Conservation (phyloP, 2,113 vertebrate species). For the Paraplagusia blochii region DNA sequence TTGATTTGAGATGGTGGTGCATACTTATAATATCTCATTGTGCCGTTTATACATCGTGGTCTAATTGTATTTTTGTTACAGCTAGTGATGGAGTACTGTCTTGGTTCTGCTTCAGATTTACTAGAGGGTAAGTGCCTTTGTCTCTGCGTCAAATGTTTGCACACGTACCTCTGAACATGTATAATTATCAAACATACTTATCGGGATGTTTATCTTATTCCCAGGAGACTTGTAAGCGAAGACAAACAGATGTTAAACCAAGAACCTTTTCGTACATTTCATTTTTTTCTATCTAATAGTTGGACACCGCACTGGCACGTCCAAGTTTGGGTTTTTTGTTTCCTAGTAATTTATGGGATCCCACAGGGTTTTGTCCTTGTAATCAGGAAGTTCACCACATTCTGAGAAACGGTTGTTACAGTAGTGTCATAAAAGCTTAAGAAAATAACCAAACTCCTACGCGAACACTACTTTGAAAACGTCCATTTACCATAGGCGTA, state of each 20-base stretch:
- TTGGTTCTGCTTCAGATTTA: slow-evolving; percentile 97
- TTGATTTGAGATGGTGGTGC: no score
- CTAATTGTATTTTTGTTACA: slow-evolving; percentile 66
- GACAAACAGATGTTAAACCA: neutral
- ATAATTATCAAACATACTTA: neutral
- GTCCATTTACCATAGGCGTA: no score
- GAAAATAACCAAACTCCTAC: no score
- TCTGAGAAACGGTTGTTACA: no score
- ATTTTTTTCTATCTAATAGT: neutral
- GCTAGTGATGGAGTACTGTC: slow-evolving; percentile 99
- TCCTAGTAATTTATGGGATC: no score
- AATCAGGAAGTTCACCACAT: no score
- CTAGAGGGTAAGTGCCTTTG: slow-evolving; percentile 86
- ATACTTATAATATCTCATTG: neutral
- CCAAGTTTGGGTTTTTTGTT: no score
- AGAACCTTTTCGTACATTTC: neutral
- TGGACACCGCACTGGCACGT: no score
- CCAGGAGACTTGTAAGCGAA: neutral
- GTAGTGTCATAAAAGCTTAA: no score
- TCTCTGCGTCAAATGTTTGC: slow-evolving; percentile 6
- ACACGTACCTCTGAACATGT: neutral
- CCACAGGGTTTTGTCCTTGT: no score
- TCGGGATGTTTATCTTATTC: neutral
- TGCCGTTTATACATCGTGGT: slow-evolving; percentile 6
- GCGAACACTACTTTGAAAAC: no score